phyloP scores from a whole-genome alignment of 1,140 invertebrate species.

The Physella acuta region DNA sequence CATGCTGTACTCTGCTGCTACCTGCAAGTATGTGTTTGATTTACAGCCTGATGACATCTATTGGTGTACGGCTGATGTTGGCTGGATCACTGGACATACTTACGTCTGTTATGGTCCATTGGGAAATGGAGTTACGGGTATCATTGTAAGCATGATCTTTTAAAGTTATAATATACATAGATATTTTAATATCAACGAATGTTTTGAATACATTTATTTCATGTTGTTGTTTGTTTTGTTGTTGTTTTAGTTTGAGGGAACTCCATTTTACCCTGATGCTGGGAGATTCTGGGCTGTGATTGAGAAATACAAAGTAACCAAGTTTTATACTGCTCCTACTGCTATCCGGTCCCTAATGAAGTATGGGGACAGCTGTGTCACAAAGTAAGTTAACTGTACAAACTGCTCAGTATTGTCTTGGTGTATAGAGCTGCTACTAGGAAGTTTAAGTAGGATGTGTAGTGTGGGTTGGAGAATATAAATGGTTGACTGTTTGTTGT shows the following conservation, averaged over 20 bases:
- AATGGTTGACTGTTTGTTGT: too few species aligned
- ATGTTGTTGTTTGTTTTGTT: neutral
- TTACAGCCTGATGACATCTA: slow-evolving; percentile 88
- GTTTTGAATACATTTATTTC: neutral
- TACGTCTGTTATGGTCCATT: slow-evolving; percentile 94
- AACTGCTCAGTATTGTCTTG: too few species aligned
- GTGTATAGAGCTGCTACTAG: too few species aligned
- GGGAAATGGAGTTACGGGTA: slow-evolving; percentile 82
- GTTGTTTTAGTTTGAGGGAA: slow-evolving; percentile 84
- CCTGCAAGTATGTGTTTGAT: slow-evolving; percentile 83
- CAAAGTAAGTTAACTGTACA: too few species aligned
- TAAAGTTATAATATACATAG: neutral
- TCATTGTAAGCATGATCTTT: slow-evolving; percentile 45
- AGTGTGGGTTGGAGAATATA: too few species aligned
- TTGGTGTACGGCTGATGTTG: slow-evolving; percentile 99
- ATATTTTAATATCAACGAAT: too few species aligned
- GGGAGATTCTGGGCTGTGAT: slow-evolving; percentile 89
- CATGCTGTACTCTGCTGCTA: slow-evolving; percentile 74
- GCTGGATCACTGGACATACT: slow-evolving; percentile 97
- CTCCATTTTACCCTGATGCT: slow-evolving; percentile 71
- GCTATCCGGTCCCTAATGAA: slow-evolving; percentile 96
- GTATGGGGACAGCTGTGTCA: slow-evolving; percentile 67
- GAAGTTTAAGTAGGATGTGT: too few species aligned
- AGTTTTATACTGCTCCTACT: slow-evolving; percentile 98
- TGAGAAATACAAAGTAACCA: slow-evolving; percentile 91